These are phyloP conservation scores for Andrena chrysosceles DNA, from an alignment of 2,888 invertebrate species.

Conservation along the genomic window DNA sequence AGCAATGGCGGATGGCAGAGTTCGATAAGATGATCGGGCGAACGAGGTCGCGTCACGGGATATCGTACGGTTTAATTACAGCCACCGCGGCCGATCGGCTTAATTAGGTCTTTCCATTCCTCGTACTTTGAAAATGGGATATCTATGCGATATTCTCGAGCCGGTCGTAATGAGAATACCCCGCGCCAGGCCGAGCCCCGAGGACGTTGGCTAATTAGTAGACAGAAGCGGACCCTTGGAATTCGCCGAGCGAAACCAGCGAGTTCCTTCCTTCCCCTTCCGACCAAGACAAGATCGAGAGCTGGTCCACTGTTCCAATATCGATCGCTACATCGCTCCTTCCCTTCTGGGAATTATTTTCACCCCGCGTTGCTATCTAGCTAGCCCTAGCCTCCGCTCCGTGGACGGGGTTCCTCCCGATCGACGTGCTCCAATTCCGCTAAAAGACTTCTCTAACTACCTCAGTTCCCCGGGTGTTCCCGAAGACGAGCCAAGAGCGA, in stretches of 20 bases:
- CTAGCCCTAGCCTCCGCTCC: not conserved
- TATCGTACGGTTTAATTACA: constrained; percentile 62
- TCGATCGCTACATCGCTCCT: not conserved
- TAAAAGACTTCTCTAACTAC: constrained; percentile 30
- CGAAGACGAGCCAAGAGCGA: not conserved
- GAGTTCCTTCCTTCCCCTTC: not conserved
- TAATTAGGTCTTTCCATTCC: constrained; percentile 61
- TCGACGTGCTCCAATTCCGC: constrained; percentile 53
- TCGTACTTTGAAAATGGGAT: constrained; percentile 15
- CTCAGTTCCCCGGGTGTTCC: not conserved
- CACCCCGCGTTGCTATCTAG: constrained; percentile 2
- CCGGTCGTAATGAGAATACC: constrained; percentile 42
- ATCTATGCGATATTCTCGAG: constrained; percentile 45
- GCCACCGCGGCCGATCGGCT: constrained; percentile 52
- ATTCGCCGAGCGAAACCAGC: constrained; percentile 28
- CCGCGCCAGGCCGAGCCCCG: constrained; percentile 5
- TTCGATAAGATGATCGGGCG: constrained; percentile 51
- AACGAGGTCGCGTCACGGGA: constrained; percentile 46
- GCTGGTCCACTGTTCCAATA: constrained; percentile 9
- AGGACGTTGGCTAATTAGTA: constrained; percentile 56
- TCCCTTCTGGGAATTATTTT: constrained; percentile 23
- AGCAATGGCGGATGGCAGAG: constrained; percentile 28
- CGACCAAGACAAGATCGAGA: constrained; percentile 2
- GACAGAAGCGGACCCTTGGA: constrained; percentile 35
- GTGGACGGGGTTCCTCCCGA: constrained; percentile 13